These are phyloP conservation scores for Anisognathus igniventris DNA, from an alignment of 2,797 vertebrate genomes.

Conservation along the genomic window DNA sequence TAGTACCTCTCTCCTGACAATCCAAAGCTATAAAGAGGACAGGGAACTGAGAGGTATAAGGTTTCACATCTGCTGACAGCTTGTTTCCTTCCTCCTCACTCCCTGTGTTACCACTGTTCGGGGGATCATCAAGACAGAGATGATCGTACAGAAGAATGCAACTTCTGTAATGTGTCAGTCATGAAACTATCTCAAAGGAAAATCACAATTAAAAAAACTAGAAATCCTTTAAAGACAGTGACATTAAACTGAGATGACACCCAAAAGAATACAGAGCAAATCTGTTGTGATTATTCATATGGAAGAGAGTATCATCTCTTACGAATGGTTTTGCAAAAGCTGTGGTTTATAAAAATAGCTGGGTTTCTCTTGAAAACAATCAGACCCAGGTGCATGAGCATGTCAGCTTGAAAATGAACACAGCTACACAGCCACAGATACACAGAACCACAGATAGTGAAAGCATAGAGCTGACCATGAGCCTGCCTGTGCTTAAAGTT, in stretches of 20 bases:
- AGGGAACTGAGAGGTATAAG: not conserved
- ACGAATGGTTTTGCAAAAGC: not conserved
- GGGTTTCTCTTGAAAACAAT: not conserved
- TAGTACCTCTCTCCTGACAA: not conserved
- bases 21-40: not conserved
- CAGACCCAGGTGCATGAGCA: not conserved
- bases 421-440: not conserved
- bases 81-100: not conserved
- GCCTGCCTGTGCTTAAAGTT: not conserved
- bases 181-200: not conserved
- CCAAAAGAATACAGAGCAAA: not conserved
- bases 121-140: not conserved
- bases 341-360: not conserved
- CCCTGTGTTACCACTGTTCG: not conserved
- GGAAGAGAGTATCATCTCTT: not conserved
- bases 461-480: not conserved
- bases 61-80: constrained; percentile 22
- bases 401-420: not conserved
- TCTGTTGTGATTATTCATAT: not conserved
- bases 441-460: not conserved
- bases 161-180: not conserved
- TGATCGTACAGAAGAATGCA: not conserved
- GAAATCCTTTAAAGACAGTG: not conserved
- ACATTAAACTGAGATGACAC: not conserved
- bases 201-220: not conserved